Evolutionary conservation across 2,888 invertebrate species (phyloP), one percentile per base, ranked within the genome.

Genomic region (Sinotaia quadrata): DNA sequence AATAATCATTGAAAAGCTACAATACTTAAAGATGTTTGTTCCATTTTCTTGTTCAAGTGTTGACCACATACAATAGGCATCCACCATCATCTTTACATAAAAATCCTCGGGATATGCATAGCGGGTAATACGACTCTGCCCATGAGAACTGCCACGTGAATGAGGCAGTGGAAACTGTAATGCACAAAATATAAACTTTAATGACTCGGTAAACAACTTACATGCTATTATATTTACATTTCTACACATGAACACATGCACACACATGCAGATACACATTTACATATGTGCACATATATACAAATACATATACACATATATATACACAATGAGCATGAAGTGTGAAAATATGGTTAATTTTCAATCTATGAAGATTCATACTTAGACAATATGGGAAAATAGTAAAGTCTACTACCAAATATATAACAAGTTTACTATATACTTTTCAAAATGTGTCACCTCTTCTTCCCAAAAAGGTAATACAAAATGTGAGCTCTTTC

Each of bases 261-360:
- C 58, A 36, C 34, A 58, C 34, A 58, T 37, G 24, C 58, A 58
- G 36, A 36, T 37, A 58, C 58, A 36, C 37, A 58, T 37, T 8
- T 37, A 58, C 58, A 49, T 37, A 58, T 24, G 37, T 24, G 37
- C 37, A n/a, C 51, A 49, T n/a, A n/a, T 24, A 49, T 24, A n/a
- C 51, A 49, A 18, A n/a, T 24, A 90, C 90, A 94, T 94, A 95
- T 85, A 95, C 94, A 86, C 92, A 94, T 83, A 94, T 93, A 81
- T 95, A 95, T 87, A 95, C 90, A n/a, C 95, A 87, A 77, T 93
- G 93, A n/a, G n/a, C n/a, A n/a, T n/a, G n/a, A n/a, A n/a, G n/a
- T n/a, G n/a, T n/a, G n/a, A n/a, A n/a, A n/a, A n/a, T n/a, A n/a
- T n/a, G n/a, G n/a, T n/a, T n/a, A n/a, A n/a, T n/a, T n/a, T n/a